Conservation (phyloP, 2,113 vertebrate species). For the Amia ocellicauda region DNA sequence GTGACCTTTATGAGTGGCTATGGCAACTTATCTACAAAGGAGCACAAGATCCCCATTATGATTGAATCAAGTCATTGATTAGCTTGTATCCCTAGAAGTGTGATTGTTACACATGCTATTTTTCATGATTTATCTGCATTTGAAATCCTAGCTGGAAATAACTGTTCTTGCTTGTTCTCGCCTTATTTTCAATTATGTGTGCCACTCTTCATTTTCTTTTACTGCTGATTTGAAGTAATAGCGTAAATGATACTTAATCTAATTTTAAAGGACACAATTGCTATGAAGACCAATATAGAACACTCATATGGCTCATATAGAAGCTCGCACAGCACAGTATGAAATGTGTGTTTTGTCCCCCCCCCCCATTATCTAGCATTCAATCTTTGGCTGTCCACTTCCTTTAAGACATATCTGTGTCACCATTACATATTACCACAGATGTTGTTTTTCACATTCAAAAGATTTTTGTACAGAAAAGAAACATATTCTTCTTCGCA, state of each 20-base stretch:
- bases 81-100: background rate
- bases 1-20: constrained; percentile 6
- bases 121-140: background rate
- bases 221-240: background rate
- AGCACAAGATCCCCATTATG: constrained; percentile 1
- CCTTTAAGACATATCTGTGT: background rate
- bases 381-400: no score
- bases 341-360: no score
- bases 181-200: background rate
- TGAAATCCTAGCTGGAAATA: background rate
- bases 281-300: background rate
- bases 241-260: background rate
- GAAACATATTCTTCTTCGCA: no score
- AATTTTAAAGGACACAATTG: background rate
- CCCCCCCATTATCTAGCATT: no score
- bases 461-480: no score
- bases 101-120: background rate
- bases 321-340: no score
- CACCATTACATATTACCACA: background rate
- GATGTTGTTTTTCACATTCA: background rate
- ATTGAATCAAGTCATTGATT: constrained; percentile 20
- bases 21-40: constrained; percentile 5
- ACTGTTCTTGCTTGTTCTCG: background rate
- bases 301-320: no score
- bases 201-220: no score